phyloP scores from a whole-genome alignment of 2,797 vertebrate genomes.

The Lacerta bilineata region DNA sequence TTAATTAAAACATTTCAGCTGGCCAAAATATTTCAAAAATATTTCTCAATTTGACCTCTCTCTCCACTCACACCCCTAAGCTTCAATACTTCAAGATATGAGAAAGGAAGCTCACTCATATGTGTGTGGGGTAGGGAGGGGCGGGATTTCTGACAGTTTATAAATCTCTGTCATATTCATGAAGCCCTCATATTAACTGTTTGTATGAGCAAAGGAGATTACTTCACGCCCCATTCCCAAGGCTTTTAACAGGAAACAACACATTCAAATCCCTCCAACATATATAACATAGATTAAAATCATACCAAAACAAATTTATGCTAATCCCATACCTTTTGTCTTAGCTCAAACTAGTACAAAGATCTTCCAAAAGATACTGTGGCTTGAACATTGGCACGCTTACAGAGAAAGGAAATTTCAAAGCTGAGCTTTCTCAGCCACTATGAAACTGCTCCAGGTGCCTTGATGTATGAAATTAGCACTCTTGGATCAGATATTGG shows the following conservation, averaged over 20 bases:
- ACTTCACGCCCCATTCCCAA: not conserved
- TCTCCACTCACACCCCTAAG: not conserved
- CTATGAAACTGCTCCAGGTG: not conserved
- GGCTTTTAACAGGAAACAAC: not conserved
- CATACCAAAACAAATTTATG: slow-evolving; percentile 12
- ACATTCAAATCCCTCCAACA: not conserved
- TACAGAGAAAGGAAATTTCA: slow-evolving; percentile 4
- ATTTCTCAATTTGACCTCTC: not conserved
- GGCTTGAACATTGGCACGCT: slow-evolving; percentile 2
- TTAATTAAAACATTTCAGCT: slow-evolving; percentile 37
- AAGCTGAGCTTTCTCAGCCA: not conserved
- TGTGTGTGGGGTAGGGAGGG: too few relatives aligned
- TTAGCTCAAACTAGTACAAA: slow-evolving; percentile 5
- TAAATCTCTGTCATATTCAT: not conserved
- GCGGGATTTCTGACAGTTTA: not conserved
- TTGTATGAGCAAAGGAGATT: not conserved
- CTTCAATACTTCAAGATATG: not conserved
- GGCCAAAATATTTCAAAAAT: slow-evolving; percentile 71
- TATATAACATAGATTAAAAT: slow-evolving; percentile 17
- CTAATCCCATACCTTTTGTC: not conserved
- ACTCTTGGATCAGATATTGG: slow-evolving; percentile 8
- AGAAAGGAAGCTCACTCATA: not conserved
- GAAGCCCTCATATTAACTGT: not conserved
- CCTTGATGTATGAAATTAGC: slow-evolving; percentile 16
- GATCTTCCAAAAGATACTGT: slow-evolving; percentile 6